Evolutionary conservation across 1,140 invertebrate species (phyloP).

Genomic region (Theocolax elegans): DNA sequence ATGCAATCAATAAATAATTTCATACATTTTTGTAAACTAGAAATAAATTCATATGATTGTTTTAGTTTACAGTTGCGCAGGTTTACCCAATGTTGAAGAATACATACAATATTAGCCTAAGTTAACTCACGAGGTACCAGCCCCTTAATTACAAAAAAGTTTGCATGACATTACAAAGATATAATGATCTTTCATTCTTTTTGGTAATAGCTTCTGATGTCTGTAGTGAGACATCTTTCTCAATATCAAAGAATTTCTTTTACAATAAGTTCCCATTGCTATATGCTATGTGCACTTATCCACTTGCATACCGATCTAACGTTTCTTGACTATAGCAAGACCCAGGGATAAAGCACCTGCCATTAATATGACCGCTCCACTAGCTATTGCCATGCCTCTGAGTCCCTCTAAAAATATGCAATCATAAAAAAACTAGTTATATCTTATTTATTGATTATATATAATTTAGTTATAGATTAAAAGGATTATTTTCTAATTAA

Average conservation of each 20-base stretch:
- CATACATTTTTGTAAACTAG: constrained; percentile 2
- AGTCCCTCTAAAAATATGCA: constrained; percentile 81
- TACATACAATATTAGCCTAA: constrained; percentile 1
- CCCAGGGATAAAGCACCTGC: constrained; percentile 84
- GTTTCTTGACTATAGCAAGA: constrained; percentile 79
- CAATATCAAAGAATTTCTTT: constrained; percentile 4
- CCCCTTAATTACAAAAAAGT: constrained; percentile 16
- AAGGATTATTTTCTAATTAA: not conserved
- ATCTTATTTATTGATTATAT: constrained; percentile 32
- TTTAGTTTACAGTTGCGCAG: constrained; percentile 1
- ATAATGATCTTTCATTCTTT: constrained; percentile 4
- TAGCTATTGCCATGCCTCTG: constrained; percentile 87
- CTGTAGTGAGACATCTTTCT: constrained; percentile 23
- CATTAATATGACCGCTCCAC: constrained; percentile 82
- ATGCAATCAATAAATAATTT: constrained; percentile 15
- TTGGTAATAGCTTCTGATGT: constrained; percentile 12
- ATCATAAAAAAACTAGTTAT: constrained; percentile 51
- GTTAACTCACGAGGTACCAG: constrained; percentile 20
- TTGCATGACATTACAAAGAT: constrained; percentile 14
- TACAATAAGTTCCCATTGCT: not conserved
- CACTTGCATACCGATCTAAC: constrained; percentile 22
- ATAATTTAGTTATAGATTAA: constrained; percentile 21
- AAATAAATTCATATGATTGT: not conserved
- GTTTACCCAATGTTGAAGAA: constrained; percentile 17
- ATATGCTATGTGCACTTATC: not conserved